These are phyloP conservation scores for Cuculus canorus DNA, from an alignment of 2,797 vertebrate species.

Conservation along the genomic window DNA sequence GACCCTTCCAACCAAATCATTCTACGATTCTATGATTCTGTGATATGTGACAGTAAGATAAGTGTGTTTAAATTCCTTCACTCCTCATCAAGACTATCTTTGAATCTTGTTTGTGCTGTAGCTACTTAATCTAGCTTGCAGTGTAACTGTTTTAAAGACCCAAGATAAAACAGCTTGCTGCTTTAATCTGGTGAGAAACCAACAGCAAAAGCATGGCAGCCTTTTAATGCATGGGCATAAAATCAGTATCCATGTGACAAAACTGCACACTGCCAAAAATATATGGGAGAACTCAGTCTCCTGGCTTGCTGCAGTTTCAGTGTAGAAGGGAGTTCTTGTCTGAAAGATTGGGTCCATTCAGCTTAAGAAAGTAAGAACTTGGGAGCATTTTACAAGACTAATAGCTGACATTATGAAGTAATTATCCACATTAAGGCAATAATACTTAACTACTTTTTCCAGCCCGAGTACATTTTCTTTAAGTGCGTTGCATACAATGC, in stretches of 20 bases:
- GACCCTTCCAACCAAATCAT: too few relatives aligned
- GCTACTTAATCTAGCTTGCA: background rate
- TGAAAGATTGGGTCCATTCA: background rate
- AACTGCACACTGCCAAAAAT: background rate
- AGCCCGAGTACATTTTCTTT: background rate
- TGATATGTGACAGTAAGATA: background rate
- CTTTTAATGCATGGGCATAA: background rate
- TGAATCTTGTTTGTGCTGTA: fast-evolving
- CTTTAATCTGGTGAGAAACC: background rate
- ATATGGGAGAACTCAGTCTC: background rate
- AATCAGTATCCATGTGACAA: background rate
- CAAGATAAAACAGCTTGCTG: background rate
- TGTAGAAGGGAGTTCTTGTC: background rate
- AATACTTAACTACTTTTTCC: background rate
- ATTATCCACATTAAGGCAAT: conserved; percentile 19
- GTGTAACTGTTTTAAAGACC: background rate
- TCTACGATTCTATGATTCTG: too few relatives aligned
- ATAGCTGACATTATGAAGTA: background rate
- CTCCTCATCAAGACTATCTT: background rate
- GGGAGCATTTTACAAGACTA: background rate
- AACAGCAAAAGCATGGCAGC: background rate
- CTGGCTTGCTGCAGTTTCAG: background rate
- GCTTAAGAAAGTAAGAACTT: background rate
- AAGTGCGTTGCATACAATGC: background rate
- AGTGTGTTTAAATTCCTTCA: background rate